Evolutionary conservation across 2,888 invertebrate genomes (phyloP).

Genomic region (Bhutanitis thaidina): DNA sequence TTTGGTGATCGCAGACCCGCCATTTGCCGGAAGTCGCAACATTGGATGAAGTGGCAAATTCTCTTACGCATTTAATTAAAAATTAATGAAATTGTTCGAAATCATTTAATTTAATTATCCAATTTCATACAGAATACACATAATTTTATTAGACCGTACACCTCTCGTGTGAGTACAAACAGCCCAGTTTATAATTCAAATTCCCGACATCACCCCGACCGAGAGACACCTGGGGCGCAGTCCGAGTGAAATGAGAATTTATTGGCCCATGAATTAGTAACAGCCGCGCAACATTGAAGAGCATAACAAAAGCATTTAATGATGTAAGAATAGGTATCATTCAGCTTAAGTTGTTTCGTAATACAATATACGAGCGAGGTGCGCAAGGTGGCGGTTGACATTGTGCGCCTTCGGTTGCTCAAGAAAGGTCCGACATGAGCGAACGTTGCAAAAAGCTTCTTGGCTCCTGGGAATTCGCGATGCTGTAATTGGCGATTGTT

Average conservation of each 20-base stretch:
- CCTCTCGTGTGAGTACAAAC: conserved; percentile 5
- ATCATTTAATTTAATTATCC: not conserved
- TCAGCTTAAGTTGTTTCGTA: conserved; percentile 1
- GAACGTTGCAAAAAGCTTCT: conserved; percentile 19
- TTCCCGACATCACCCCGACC: not conserved
- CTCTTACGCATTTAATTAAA: too few relatives aligned
- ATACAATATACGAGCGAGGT: conserved; percentile 21
- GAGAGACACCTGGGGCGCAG: conserved; percentile 2
- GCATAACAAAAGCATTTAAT: conserved; percentile 17
- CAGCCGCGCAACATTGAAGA: conserved; percentile 8
- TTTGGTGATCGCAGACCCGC: too few relatives aligned
- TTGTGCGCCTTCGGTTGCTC: conserved; percentile 52
- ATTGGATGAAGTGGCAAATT: too few relatives aligned
- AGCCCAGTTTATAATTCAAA: conserved; percentile 16
- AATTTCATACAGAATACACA: not conserved
- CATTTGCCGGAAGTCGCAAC: too few relatives aligned
- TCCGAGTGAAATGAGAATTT: conserved; percentile 16
- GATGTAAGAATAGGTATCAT: conserved; percentile 12
- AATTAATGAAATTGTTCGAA: too few relatives aligned
- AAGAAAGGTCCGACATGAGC: conserved; percentile 10
- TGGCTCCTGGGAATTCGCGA: conserved; percentile 31
- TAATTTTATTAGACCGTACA: conserved; percentile 10
- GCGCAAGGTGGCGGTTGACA: conserved; percentile 55
- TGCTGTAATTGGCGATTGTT: conserved; percentile 46
- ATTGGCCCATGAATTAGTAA: conserved; percentile 17